phyloP scores from a whole-genome alignment of 2,888 invertebrate genomes.

The Serrognathus titanus region DNA sequence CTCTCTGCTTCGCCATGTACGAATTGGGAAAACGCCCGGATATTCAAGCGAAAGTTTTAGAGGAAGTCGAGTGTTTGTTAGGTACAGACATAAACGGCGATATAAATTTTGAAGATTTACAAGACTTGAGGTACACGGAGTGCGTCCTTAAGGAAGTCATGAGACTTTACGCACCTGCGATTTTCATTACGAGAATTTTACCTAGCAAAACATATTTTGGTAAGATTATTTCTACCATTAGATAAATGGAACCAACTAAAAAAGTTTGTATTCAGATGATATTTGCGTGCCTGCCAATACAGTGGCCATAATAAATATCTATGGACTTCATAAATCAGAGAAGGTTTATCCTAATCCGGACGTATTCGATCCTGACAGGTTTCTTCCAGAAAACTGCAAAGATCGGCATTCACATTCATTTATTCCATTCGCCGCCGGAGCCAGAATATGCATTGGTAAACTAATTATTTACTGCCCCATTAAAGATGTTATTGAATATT shows the following conservation, averaged over 20 bases:
- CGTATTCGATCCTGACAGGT: conserved; percentile 22
- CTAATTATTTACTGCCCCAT: neutral
- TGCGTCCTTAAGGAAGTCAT: conserved; percentile 15
- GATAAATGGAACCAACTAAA: too few species aligned
- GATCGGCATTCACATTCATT: neutral
- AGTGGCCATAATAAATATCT: conserved; percentile 6
- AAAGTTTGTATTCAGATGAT: too few species aligned
- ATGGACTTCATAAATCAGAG: conserved; percentile 13
- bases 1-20: conserved; percentile 16
- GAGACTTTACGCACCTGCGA: conserved; percentile 7
- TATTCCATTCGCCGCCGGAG: neutral
- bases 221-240: neutral
- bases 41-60: conserved; percentile 24
- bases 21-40: conserved; percentile 22
- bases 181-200: conserved; percentile 5
- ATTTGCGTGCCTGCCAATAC: neutral
- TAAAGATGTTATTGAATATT: neutral
- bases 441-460: conserved; percentile 3
- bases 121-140: conserved; percentile 10
- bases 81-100: conserved; percentile 9
- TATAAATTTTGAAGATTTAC: conserved; percentile 9
- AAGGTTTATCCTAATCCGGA: conserved; percentile 19
- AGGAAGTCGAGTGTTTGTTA: conserved; percentile 19
- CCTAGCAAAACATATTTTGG: neutral
- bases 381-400: conserved; percentile 13